Evolutionary conservation across 2,113 vertebrate genomes (phyloP).

Genomic region (Ageneiosus marmoratus): DNA sequence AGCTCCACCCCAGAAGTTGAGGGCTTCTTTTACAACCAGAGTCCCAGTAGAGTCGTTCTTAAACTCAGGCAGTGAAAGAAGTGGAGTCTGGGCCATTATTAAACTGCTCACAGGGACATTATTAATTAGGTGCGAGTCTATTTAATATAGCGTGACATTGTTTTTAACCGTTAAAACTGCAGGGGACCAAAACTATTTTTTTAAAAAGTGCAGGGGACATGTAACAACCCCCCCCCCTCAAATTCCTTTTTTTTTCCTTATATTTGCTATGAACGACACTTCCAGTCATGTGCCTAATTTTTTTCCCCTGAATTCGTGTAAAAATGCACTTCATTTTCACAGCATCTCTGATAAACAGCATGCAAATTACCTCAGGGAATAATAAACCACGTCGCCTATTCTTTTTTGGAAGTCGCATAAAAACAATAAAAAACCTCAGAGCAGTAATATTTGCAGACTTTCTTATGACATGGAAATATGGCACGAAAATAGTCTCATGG

Average conservation of each 20-base stretch:
- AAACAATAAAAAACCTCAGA: neutral
- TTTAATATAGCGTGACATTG: too few relatives aligned
- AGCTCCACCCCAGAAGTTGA: constrained; percentile 84
- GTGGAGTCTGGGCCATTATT: constrained; percentile 66
- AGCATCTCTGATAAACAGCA: neutral
- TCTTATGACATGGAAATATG: neutral
- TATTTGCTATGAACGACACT: neutral
- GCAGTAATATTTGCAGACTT: neutral
- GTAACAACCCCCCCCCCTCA: too few relatives aligned
- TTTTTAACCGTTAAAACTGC: too few relatives aligned
- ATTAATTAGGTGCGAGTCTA: too few relatives aligned
- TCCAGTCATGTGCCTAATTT: neutral
- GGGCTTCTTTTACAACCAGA: constrained; percentile 70
- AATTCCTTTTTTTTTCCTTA: too few relatives aligned
- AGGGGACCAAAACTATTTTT: too few relatives aligned
- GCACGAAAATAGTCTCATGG: neutral
- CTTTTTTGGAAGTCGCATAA: neutral
- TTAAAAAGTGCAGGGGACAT: too few relatives aligned
- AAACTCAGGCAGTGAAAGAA: constrained; percentile 68
- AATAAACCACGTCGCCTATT: neutral
- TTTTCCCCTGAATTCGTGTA: neutral
- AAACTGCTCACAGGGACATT: neutral
- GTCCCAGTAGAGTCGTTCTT: constrained; percentile 73
- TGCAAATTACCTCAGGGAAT: neutral
- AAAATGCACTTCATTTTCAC: neutral